phyloP scores from a whole-genome alignment of 2,797 vertebrate species.

The Typhlichthys eigenmanni region DNA sequence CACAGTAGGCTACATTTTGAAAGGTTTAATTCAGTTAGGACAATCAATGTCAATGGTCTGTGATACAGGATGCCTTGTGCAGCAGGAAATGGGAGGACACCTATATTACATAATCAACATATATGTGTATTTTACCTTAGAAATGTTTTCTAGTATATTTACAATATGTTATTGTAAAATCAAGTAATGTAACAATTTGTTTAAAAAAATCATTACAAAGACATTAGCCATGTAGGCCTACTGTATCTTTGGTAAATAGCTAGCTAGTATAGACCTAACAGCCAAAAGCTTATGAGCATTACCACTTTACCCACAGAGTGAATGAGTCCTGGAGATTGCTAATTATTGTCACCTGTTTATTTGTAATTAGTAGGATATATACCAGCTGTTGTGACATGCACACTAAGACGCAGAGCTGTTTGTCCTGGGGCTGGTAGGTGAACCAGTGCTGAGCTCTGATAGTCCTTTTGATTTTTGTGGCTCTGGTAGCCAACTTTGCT shows the following conservation, averaged over 20 bases:
- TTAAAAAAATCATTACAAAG: not conserved
- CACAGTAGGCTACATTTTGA: conserved; percentile 4
- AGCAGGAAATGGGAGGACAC: not conserved
- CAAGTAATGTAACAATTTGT: conserved; percentile 28
- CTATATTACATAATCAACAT: conserved; percentile 19
- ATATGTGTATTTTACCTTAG: not conserved
- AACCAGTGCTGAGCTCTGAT: conserved; percentile 10
- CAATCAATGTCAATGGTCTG: conserved; percentile 20
- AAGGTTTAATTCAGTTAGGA: conserved; percentile 12
- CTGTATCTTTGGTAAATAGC: not conserved
- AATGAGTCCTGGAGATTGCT: conserved; percentile 1
- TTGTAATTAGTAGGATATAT: conserved; percentile 31
- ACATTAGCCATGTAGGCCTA: not conserved
- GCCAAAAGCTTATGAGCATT: too few species aligned
- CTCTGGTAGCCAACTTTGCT: conserved; percentile 10
- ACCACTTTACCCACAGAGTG: not conserved
- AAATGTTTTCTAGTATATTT: not conserved
- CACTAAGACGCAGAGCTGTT: conserved; percentile 27
- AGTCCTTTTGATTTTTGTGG: conserved; percentile 14
- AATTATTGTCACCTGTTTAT: conserved; percentile 48
- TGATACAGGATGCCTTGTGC: not conserved
- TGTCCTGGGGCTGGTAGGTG: conserved; percentile 13
- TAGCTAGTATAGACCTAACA: not conserved
- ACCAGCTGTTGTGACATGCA: conserved; percentile 23
- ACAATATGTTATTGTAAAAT: not conserved